Percentiles rank a stretch among this genome's conserved stretches.
Conservation (phyloP, 2,797 vertebrate species). For the Huso huso region DNA sequence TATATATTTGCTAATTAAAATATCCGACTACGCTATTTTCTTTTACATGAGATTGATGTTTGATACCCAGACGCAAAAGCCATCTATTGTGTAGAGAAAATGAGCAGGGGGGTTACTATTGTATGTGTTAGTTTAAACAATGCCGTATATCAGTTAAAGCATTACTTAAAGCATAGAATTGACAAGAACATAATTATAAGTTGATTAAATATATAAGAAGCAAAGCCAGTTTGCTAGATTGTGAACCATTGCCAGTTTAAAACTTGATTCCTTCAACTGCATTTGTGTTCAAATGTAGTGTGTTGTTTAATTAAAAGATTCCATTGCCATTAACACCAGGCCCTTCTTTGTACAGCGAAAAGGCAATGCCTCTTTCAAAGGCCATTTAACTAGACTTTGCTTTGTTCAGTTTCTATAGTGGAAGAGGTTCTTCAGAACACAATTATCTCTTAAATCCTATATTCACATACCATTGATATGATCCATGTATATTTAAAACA, state of each 20-base stretch:
- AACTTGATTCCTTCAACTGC: conserved; percentile 30
- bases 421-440: too few species aligned
- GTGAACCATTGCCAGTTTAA: conserved; percentile 44
- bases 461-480: too few species aligned
- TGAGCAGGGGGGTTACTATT: too few species aligned
- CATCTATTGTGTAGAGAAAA: too few species aligned
- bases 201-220: not conserved
- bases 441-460: too few species aligned
- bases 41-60: too few species aligned
- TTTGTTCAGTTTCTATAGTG: conserved; percentile 30
- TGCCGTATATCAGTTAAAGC: not conserved
- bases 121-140: too few species aligned
- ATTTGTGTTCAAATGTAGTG: conserved; percentile 39
- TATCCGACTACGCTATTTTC: too few species aligned
- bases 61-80: too few species aligned
- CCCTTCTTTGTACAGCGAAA: conserved; percentile 50
- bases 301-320: conserved; percentile 30
- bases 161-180: not conserved
- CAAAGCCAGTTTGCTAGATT: conserved; percentile 13
- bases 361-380: conserved; percentile 59
- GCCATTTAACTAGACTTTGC: conserved; percentile 56
- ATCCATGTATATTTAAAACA: too few species aligned
- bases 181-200: not conserved
- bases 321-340: conserved; percentile 43
- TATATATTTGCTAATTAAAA: too few species aligned